A percentile compares a stretch with the other conserved stretches of the same genome.
Evolutionary conservation across 2,113 vertebrate genomes (phyloP).

Genomic region (Perca flavescens): DNA sequence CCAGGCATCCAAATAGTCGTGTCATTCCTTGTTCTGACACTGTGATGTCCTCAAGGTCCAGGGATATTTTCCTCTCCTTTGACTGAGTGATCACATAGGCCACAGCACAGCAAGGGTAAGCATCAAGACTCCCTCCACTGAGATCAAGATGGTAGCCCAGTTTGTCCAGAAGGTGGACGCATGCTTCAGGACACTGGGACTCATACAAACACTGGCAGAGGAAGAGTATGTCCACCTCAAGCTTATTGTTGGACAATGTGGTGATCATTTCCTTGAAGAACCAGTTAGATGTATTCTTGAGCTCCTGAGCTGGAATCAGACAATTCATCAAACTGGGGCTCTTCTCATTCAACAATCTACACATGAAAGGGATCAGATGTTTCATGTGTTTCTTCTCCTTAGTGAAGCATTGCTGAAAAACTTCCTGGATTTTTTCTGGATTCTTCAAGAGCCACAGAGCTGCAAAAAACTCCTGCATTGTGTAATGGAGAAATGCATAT

Average conservation of each 20-base stretch:
- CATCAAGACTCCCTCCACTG: constrained; percentile 5
- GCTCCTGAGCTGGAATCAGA: constrained; percentile 33
- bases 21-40: constrained; percentile 39
- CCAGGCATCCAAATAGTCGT: constrained; percentile 8
- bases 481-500: constrained; percentile 48
- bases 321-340: constrained; percentile 1
- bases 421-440: constrained; percentile 7
- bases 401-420: constrained; percentile 40
- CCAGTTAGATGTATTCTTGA: background rate
- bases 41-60: background rate
- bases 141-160: constrained; percentile 25
- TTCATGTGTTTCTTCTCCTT: constrained; percentile 49
- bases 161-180: constrained; percentile 4
- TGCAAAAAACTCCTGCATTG: constrained; percentile 50
- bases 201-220: constrained; percentile 45
- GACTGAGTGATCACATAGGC: constrained; percentile 47
- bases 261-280: constrained; percentile 31
- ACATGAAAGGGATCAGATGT: constrained; percentile 56
- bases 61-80: background rate
- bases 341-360: constrained; percentile 34
- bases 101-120: constrained; percentile 43
- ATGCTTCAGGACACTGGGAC: constrained; percentile 52
- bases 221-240: constrained; percentile 14
- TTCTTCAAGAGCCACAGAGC: constrained; percentile 52
- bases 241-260: background rate